Evolutionary conservation across 2,113 vertebrate genomes (phyloP), one percentile per base, ranked within the genome.

Genomic region (Poeciliopsis prolifica): DNA sequence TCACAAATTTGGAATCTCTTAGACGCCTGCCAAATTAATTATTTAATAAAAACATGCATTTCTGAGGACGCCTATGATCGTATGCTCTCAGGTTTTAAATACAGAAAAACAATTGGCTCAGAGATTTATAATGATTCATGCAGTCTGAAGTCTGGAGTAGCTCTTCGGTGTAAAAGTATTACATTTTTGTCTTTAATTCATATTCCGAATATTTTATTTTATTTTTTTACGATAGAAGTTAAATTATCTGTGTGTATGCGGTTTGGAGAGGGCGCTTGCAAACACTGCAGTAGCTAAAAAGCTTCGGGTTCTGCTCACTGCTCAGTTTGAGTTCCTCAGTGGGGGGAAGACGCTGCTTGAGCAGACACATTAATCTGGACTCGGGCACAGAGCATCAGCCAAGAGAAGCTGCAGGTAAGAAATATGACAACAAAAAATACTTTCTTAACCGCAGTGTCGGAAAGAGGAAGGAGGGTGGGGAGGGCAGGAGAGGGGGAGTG

Each of bases 291-390:
- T 66, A 17, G 73, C 66, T 26, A 69, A 74, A 65, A 62, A 74
- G 86, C 82, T 87, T 75, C 48, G 61, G 77, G 90, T 85, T 64
- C 54, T 65, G 42, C 68, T 85, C 76, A 79, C 74, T 69, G 81
- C 82, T 83, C 81, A 58, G 84, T 74, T 85, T 80, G 81, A 84
- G 84, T 82, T 85, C 76, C 77, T 84, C 76, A 70, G 80, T 65
- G 66, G 65, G 75, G 71, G 75, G 40, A 40, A 85, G 82, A 77
- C 77, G 77, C 31, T 70, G 70, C 81, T 82, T 13, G 54, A 86
- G 62, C 75, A 84, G 86, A 83, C 83, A 68, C 75, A 86, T 82
- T 88, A 79, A 87, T 81, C 75, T 75, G 69, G 81, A 87, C 83
- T 61, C 15, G 73, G 80, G 75, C 79, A 54, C 81, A 22, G 63